Conservation (phyloP, 2,113 vertebrate genomes). For the Heterocephalus glaber region DNA sequence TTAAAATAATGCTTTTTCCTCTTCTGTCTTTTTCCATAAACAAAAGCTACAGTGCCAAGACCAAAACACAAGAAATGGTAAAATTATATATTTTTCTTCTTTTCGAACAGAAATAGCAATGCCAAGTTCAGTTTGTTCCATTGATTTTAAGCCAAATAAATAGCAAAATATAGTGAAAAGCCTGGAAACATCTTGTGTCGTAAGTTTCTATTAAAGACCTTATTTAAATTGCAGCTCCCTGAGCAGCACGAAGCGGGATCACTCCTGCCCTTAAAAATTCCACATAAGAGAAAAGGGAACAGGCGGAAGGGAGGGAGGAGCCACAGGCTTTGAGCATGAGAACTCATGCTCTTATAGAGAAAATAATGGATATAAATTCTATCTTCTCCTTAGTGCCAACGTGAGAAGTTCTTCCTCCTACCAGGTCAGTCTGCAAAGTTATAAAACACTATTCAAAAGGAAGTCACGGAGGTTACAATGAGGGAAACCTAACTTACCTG, state of each 20-base stretch:
- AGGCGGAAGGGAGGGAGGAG: neutral
- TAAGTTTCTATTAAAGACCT: slow-evolving; percentile 69
- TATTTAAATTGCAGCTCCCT: slow-evolving; percentile 60
- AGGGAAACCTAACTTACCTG: neutral
- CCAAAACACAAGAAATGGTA: slow-evolving; percentile 74
- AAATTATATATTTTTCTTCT: slow-evolving; percentile 79
- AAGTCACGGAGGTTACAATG: neutral
- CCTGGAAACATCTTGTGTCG: slow-evolving; percentile 58
- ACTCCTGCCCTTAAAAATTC: neutral
- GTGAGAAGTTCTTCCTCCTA: neutral
- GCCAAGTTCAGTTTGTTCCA: slow-evolving; percentile 82
- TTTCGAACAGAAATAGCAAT: slow-evolving; percentile 78
- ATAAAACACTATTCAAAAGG: neutral
- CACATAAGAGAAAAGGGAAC: neutral
- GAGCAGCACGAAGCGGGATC: neutral
- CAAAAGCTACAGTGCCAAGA: slow-evolving; percentile 73
- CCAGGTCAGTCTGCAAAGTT: neutral
- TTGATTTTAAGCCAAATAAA: slow-evolving; percentile 75
- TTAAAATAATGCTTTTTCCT: slow-evolving; percentile 75
- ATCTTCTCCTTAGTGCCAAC: neutral
- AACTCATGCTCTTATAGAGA: neutral
- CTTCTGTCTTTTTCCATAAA: slow-evolving; percentile 80
- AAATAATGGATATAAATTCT: neutral
- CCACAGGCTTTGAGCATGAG: neutral
- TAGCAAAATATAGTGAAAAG: slow-evolving; percentile 74